Conservation (phyloP, 1,140 invertebrate species). For the Drosophila pectinifera region DNA sequence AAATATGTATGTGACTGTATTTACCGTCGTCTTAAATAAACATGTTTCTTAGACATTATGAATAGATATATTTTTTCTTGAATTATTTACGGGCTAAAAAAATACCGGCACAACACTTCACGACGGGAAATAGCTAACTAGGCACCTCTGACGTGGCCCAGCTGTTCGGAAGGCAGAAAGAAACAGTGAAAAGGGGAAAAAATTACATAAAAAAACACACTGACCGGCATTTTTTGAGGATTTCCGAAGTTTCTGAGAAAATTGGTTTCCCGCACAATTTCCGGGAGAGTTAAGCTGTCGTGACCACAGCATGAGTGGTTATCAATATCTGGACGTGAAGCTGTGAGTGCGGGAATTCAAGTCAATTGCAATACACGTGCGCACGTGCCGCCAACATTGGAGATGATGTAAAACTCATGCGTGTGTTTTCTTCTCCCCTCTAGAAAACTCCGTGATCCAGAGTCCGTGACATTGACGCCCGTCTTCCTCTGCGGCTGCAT, state of each 20-base stretch:
- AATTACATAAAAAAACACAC: slow-evolving; percentile 61
- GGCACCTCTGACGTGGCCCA: slow-evolving; percentile 6
- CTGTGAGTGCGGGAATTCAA: slow-evolving; percentile 76
- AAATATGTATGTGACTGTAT: too few species aligned
- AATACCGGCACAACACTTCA: neutral
- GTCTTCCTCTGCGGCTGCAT: slow-evolving; percentile 87
- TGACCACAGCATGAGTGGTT: slow-evolving; percentile 70
- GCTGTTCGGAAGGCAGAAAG: slow-evolving; percentile 25
- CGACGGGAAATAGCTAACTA: slow-evolving; percentile 1
- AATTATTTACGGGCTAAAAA: too few species aligned
- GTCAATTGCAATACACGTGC: slow-evolving; percentile 34
- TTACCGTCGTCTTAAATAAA: neutral
- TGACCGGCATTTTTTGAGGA: slow-evolving; percentile 47
- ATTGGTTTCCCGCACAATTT: neutral
- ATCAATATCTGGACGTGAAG: slow-evolving; percentile 84
- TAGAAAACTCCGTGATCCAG: slow-evolving; percentile 86
- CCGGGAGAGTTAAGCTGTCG: slow-evolving; percentile 1
- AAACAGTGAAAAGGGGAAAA: slow-evolving; percentile 21
- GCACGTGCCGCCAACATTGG: neutral
- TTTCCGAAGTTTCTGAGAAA: slow-evolving; percentile 13
- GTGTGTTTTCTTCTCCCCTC: slow-evolving; percentile 19
- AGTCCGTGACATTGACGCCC: slow-evolving; percentile 82
- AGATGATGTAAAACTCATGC: slow-evolving; percentile 20
- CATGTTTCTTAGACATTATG: too few species aligned
- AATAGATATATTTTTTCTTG: too few species aligned